Percentiles rank a stretch among this genome's conserved stretches.
Conservation (phyloP, 1,140 invertebrate species). For the fruit fly (Drosophila melanogaster) region Release_6_plus_ISO1_MT NT_033777.3:27765501-27766000, state of each 20-base stretch:
- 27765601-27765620: constrained; percentile 57
- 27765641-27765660: constrained; percentile 45
- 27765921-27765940: constrained; percentile 71
- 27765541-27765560: constrained; percentile 12
- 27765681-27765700: constrained; percentile 45
- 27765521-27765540: constrained; percentile 9
- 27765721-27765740: constrained; percentile 57
- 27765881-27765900: not conserved
- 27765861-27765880: constrained; percentile 66
- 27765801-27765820: constrained; percentile 68
- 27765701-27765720: constrained; percentile 26
- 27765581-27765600: constrained; percentile 53
- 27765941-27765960: constrained; percentile 83
- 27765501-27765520: not conserved
- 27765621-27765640: constrained; percentile 70
- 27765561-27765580: constrained; percentile 63
- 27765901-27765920: constrained; percentile 70
- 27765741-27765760: constrained; percentile 76
- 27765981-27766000: constrained; percentile 42
- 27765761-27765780: constrained; percentile 50
- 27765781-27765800: constrained; percentile 34
- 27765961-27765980: constrained; percentile 80
- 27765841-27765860: constrained; percentile 46
- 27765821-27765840: constrained; percentile 78
- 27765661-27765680: not conserved